phyloP scores from a whole-genome alignment of 2,113 vertebrate species.

The Laticauda laticaudata region DNA sequence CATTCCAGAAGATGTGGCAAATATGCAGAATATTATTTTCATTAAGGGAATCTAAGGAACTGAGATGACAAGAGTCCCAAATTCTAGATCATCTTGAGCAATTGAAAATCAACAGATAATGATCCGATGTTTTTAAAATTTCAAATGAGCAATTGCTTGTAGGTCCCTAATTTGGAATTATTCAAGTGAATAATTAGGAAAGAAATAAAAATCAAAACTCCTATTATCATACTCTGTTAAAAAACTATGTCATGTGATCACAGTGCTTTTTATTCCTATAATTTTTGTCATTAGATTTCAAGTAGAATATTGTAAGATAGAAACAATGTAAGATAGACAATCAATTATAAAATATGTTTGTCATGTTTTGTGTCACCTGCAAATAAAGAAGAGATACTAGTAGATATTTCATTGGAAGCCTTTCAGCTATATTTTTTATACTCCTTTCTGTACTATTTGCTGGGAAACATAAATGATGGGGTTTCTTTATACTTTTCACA shows the following conservation, averaged over 20 bases:
- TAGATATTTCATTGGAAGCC: background rate
- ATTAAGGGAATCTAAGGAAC: background rate
- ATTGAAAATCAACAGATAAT: background rate
- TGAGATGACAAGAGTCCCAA: background rate
- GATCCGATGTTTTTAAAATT: background rate
- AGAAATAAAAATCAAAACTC: background rate
- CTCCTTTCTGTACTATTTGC: background rate
- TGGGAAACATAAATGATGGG: background rate
- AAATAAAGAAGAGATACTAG: background rate
- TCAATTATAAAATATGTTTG: background rate
- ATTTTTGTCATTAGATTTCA: background rate
- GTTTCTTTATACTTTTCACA: background rate
- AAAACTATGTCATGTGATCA: background rate
- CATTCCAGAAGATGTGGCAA: background rate
- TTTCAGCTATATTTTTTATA: background rate
- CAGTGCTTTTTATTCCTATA: background rate
- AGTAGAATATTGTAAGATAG: background rate
- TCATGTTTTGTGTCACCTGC: background rate
- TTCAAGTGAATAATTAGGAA: background rate
- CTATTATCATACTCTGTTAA: background rate
- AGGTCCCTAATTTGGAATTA: background rate
- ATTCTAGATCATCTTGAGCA: background rate
- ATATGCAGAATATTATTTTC: background rate
- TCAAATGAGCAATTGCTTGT: background rate
- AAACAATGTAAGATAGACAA: background rate